phyloP scores from a whole-genome alignment of 2,888 invertebrate species.

The Kuschelorhynchus macadamiae region DNA sequence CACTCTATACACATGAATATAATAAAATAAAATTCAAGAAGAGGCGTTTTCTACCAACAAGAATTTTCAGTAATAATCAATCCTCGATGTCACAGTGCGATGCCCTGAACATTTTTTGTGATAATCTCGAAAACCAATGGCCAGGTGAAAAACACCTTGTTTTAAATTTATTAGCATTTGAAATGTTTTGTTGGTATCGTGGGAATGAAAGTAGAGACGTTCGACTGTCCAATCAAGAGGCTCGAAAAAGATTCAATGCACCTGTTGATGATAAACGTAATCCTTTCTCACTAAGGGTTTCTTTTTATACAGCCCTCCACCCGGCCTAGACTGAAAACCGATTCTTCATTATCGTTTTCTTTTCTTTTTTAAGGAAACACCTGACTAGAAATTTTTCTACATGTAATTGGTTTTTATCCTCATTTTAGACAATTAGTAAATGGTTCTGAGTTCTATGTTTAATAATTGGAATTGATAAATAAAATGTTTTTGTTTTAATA shows the following conservation, averaged over 20 bases:
- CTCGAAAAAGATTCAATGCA: slow-evolving; percentile 47
- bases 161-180: slow-evolving; percentile 29
- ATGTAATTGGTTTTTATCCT: background rate
- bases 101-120: background rate
- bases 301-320: slow-evolving; percentile 31
- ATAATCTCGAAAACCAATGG: slow-evolving; percentile 1
- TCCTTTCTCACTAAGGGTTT: slow-evolving; percentile 48
- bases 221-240: slow-evolving; percentile 29
- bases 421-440: too few species aligned
- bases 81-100: too few species aligned
- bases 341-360: slow-evolving; percentile 27
- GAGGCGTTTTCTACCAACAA: too few species aligned
- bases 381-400: slow-evolving; percentile 24
- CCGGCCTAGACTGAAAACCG: slow-evolving; percentile 31
- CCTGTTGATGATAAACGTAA: slow-evolving; percentile 58
- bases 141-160: slow-evolving; percentile 32
- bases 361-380: slow-evolving; percentile 31
- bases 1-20: too few species aligned
- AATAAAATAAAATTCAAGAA: too few species aligned
- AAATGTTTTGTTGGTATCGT: slow-evolving; percentile 35
- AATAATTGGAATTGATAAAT: too few species aligned
- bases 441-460: too few species aligned
- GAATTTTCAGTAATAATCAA: too few species aligned
- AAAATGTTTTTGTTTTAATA: too few species aligned
- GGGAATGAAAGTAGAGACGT: slow-evolving; percentile 28